These are phyloP conservation scores for Clavelina lepadiformis DNA, from an alignment of 23 tunicate species.

Conservation along the genomic window DNA sequence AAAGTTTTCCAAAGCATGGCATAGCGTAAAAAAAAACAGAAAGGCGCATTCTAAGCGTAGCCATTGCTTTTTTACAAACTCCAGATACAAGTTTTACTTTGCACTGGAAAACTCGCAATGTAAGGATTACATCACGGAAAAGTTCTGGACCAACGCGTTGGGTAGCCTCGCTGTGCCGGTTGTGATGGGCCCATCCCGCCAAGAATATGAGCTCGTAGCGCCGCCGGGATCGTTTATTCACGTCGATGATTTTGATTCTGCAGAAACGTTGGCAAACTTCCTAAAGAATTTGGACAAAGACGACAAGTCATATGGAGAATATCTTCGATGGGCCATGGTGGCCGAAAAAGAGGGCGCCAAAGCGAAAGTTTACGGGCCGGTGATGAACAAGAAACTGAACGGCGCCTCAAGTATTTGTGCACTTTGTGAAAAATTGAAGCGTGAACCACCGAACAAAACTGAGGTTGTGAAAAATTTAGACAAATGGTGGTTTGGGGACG, in stretches of 20 bases:
- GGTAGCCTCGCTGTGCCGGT: conserved; percentile 42
- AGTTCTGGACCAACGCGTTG: conserved; percentile 43
- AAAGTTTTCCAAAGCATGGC: no score
- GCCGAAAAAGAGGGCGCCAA: background rate
- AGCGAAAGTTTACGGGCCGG: background rate
- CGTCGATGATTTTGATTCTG: conserved; percentile 38
- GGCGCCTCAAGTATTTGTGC: background rate
- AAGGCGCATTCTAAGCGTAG: conserved; percentile 11
- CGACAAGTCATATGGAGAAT: conserved; percentile 27
- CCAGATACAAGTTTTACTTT: conserved; percentile 75
- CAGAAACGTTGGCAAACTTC: conserved; percentile 32
- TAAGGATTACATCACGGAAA: conserved; percentile 66
- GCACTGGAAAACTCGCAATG: conserved; percentile 69
- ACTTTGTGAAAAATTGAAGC: conserved; percentile 33
- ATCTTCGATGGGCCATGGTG: conserved; percentile 20
- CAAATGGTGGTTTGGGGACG: conserved; percentile 74
- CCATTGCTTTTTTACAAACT: no score
- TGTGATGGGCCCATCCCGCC: conserved; percentile 35
- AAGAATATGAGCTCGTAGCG: conserved; percentile 29
- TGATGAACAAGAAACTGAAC: background rate
- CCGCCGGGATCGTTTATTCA: conserved; percentile 51
- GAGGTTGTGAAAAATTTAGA: conserved; percentile 24
- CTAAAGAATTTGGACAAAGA: conserved; percentile 13
- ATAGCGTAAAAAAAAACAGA: conserved; percentile 9
- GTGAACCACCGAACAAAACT: background rate